These are phyloP conservation scores for Sitta carolinensis DNA, from an alignment of 2,797 vertebrate genomes.

Conservation along the genomic window DNA sequence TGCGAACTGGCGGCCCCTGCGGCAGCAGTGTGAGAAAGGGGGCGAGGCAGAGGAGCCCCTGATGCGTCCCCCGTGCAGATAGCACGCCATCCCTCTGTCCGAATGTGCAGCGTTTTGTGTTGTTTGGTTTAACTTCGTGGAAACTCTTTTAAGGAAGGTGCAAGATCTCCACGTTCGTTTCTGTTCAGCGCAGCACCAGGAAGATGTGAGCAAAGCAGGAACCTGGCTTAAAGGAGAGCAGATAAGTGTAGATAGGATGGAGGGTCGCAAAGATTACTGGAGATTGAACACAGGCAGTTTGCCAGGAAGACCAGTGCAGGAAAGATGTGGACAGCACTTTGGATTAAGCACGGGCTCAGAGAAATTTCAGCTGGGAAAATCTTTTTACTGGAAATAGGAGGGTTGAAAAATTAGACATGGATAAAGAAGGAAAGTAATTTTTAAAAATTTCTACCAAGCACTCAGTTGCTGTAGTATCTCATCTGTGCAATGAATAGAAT, in stretches of 20 bases:
- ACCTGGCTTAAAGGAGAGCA: neutral
- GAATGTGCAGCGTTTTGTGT: neutral
- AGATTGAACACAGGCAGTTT: neutral
- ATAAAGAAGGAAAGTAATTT: neutral
- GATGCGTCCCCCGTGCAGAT: accelerated
- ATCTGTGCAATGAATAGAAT: neutral
- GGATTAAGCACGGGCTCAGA: neutral
- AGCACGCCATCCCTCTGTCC: neutral
- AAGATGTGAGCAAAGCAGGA: neutral
- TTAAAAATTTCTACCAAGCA: neutral
- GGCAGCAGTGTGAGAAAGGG: neutral
- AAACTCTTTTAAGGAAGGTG: neutral
- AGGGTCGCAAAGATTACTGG: neutral
- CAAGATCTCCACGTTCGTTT: neutral
- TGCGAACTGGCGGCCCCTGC: neutral
- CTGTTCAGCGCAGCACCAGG: neutral
- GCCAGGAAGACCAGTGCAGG: neutral
- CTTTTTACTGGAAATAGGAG: neutral
- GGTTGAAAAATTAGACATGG: neutral
- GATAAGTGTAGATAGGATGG: neutral
- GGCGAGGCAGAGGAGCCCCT: neutral
- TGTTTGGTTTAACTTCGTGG: neutral
- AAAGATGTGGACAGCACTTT: neutral
- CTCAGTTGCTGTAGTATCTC: neutral
- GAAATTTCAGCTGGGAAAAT: neutral